These are phyloP conservation scores for Drosophila eohydei DNA, from an alignment of 2,888 invertebrate genomes.

Conservation along the genomic window DNA sequence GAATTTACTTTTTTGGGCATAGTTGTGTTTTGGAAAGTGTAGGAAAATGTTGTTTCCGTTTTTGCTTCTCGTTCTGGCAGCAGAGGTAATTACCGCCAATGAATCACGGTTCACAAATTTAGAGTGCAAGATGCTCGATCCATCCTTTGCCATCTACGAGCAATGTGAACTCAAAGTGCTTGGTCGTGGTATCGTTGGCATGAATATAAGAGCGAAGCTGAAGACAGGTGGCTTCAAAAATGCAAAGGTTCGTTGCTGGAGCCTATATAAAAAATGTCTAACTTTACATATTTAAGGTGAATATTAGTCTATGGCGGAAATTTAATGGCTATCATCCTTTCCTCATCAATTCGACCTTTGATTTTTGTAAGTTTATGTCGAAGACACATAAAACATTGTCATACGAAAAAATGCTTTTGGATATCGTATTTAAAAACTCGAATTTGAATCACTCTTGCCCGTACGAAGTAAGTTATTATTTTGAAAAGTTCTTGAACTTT, in stretches of 20 bases:
- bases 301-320: constrained; percentile 18
- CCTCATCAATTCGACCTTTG: constrained; percentile 19
- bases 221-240: not conserved
- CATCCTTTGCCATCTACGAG: not conserved
- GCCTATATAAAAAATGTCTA: not conserved
- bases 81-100: not conserved
- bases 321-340: constrained; percentile 31
- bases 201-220: constrained; percentile 8
- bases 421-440: not conserved
- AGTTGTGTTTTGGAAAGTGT: not conserved
- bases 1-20: not conserved
- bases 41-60: not conserved
- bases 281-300: not conserved
- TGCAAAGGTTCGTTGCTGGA: not conserved
- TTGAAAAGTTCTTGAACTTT: not conserved
- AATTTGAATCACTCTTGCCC: constrained; percentile 43
- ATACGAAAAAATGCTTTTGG: not conserved
- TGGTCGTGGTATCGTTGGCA: constrained; percentile 11
- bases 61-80: not conserved
- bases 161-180: constrained; percentile 26
- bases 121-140: constrained; percentile 24
- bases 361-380: constrained; percentile 28
- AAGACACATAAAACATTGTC: not conserved
- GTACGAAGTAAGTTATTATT: not conserved
- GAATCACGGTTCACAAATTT: constrained; percentile 11